phyloP scores from a whole-genome alignment of 2,888 invertebrate genomes.

The Portevinia maculata region DNA sequence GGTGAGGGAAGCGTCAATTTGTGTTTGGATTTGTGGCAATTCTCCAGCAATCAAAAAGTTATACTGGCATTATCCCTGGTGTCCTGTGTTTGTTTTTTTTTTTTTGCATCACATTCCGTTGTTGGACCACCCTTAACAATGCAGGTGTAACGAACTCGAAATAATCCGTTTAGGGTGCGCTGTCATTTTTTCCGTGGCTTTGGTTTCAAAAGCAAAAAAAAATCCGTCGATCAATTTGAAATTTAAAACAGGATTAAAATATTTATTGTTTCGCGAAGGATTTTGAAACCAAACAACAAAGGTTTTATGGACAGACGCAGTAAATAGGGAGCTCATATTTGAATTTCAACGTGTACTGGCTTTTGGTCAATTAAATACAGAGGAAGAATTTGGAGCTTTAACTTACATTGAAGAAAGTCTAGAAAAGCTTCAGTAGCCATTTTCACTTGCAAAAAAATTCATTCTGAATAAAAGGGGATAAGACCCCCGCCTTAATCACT shows the following conservation, averaged over 20 bases:
- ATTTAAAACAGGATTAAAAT: conserved; percentile 73
- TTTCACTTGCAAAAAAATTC: too few relatives aligned
- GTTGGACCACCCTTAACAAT: conserved; percentile 72
- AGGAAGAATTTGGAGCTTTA: too few relatives aligned
- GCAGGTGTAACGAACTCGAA: conserved; percentile 81
- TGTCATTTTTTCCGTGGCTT: conserved; percentile 65
- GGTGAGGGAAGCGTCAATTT: conserved; percentile 59
- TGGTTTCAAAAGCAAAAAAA: conserved; percentile 6
- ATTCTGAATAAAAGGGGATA: too few relatives aligned
- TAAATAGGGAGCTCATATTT: too few relatives aligned
- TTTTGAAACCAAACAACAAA: conserved; percentile 51
- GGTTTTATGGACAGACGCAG: conserved; percentile 56
- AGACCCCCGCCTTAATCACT: too few relatives aligned
- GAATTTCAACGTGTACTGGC: too few relatives aligned
- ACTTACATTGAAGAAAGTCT: too few relatives aligned
- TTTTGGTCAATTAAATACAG: too few relatives aligned
- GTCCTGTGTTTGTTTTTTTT: conserved; percentile 64
- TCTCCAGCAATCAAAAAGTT: conserved; percentile 68
- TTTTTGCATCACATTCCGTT: conserved; percentile 69
- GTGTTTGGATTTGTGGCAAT: conserved; percentile 73
- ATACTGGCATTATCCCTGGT: conserved; percentile 43
- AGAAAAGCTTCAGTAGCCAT: too few relatives aligned
- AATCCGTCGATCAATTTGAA: conserved; percentile 68
- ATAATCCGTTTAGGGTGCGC: conserved; percentile 79
- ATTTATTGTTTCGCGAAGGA: conserved; percentile 69